A percentile compares a stretch with the other conserved stretches of the same genome.
phyloP scores from a whole-genome alignment of 1,140 invertebrate genomes.

The Drosophila lowei region DNA sequence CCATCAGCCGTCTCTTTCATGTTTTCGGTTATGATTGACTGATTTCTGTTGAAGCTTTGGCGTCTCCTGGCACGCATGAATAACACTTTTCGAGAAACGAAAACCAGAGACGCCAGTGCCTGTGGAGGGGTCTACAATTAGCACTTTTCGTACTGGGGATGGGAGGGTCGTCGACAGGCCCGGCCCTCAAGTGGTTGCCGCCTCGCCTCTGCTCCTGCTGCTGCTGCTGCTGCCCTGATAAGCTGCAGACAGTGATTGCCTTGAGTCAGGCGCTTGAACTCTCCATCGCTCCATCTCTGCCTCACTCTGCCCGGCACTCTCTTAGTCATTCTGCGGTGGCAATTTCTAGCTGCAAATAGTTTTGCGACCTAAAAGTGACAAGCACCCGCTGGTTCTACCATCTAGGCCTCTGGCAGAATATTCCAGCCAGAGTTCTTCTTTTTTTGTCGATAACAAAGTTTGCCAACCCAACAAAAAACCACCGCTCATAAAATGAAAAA shows the following conservation, averaged over 20 bases:
- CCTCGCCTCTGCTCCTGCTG: constrained; percentile 27
- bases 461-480: constrained; percentile 53
- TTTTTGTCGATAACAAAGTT: constrained; percentile 74
- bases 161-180: too few relatives aligned
- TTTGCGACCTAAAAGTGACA: constrained; percentile 74
- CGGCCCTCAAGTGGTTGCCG: constrained; percentile 42
- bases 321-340: constrained; percentile 19
- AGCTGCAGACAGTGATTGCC: constrained; percentile 57
- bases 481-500: constrained; percentile 61
- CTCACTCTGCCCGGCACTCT: not conserved
- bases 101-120: constrained; percentile 20
- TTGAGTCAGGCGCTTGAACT: constrained; percentile 77
- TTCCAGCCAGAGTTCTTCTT: constrained; percentile 3
- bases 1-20: constrained; percentile 27
- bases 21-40: constrained; percentile 77
- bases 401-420: constrained; percentile 1
- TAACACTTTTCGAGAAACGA: constrained; percentile 75
- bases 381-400: constrained; percentile 1
- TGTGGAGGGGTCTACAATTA: constrained; percentile 54
- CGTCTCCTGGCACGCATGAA: constrained; percentile 78
- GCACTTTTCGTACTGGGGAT: constrained; percentile 55
- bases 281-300: constrained; percentile 8
- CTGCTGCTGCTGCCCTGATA: constrained; percentile 44
- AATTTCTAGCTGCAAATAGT: constrained; percentile 68
- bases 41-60: constrained; percentile 81